Conservation (phyloP, 2,888 invertebrate species). For the Patella ulyssiponensis region DNA sequence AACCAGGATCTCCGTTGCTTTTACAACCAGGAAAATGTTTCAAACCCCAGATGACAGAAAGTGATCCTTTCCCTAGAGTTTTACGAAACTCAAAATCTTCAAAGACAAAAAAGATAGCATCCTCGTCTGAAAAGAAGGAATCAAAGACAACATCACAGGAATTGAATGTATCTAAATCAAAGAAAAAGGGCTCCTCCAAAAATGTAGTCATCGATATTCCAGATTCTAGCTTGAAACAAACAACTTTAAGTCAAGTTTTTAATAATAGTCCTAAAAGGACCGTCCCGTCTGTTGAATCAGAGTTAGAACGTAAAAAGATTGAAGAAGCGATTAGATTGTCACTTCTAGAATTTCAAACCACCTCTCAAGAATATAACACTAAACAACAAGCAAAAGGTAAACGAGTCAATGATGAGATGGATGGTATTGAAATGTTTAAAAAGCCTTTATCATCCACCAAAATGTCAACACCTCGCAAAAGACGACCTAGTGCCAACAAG, state of each 20-base stretch:
- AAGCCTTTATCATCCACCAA: constrained; percentile 12
- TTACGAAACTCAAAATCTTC: background rate
- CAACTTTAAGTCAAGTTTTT: constrained; percentile 50
- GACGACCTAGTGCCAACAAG: constrained; percentile 28
- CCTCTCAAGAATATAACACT: constrained; percentile 12
- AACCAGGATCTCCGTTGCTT: background rate
- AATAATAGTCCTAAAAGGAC: constrained; percentile 23
- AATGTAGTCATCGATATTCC: constrained; percentile 8
- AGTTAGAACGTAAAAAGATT: constrained; percentile 31
- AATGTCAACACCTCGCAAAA: constrained; percentile 30
- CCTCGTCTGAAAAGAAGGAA: background rate
- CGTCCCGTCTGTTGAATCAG: background rate
- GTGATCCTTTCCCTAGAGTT: background rate
- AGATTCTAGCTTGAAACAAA: constrained; percentile 35
- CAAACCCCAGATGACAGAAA: background rate
- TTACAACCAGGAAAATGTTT: background rate
- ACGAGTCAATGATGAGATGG: background rate
- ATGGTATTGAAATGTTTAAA: constrained; percentile 17
- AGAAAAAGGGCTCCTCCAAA: constrained; percentile 6
- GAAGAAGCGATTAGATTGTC: constrained; percentile 41
- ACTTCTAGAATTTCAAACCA: constrained; percentile 24
- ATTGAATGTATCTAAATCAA: background rate
- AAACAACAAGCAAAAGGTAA: background rate
- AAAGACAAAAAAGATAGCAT: background rate
- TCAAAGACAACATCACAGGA: background rate